phyloP scores from a whole-genome alignment of 2,888 invertebrate species.

The Campopleginae sp. region DNA sequence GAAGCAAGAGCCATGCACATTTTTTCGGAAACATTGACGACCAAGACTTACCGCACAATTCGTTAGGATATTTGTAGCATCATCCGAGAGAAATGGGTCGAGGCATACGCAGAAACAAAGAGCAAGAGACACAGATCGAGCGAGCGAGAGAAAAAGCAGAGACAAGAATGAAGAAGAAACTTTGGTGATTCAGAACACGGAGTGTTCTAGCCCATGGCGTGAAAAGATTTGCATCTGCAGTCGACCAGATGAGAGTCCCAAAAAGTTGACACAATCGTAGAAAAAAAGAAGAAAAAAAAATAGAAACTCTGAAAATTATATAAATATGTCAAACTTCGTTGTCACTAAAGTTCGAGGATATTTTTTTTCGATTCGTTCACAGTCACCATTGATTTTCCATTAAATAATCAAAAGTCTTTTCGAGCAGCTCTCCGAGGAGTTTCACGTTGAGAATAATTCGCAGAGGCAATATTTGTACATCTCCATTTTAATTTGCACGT shows the following conservation, averaged over 20 bases:
- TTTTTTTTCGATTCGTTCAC: not conserved
- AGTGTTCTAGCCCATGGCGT: slow-evolving; percentile 41
- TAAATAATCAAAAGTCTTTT: not conserved
- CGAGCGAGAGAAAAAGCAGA: slow-evolving; percentile 55
- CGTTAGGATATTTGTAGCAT: slow-evolving; percentile 23
- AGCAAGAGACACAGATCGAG: slow-evolving; percentile 35
- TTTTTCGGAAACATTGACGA: not conserved
- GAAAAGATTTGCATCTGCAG: not conserved
- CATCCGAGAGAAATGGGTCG: slow-evolving; percentile 12
- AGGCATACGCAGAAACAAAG: slow-evolving; percentile 16
- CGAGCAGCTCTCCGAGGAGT: not conserved
- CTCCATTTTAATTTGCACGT: not conserved
- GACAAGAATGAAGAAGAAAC: slow-evolving; percentile 31
- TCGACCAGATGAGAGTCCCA: not conserved
- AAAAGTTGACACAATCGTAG: not conserved
- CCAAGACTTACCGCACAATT: slow-evolving; percentile 30
- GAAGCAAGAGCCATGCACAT: not conserved
- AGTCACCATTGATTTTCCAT: not conserved
- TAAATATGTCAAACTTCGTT: not conserved
- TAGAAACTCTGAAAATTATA: not conserved
- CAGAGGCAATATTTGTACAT: not conserved
- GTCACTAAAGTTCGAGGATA: not conserved
- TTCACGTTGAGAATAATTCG: not conserved
- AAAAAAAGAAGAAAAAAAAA: not conserved
- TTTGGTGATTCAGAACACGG: slow-evolving; percentile 44